A percentile compares a stretch with the other conserved stretches of the same genome.
Conservation (phyloP, 2,797 vertebrate species). For the Acrocephalus scirpaceus region DNA sequence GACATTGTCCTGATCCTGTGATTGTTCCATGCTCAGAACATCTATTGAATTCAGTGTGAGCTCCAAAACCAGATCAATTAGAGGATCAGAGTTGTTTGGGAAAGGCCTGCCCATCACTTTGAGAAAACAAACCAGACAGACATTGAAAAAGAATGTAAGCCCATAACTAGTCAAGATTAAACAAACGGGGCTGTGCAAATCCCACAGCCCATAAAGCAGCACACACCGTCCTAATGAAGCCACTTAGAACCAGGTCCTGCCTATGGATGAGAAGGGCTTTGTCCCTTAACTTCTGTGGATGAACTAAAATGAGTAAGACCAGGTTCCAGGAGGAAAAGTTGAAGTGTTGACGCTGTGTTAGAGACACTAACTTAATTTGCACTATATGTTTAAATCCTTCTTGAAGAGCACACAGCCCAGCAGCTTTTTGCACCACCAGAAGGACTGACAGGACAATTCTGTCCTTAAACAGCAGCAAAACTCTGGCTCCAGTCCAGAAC, state of each 20-base stretch:
- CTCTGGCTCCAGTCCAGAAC: background rate
- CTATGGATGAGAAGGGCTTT: background rate
- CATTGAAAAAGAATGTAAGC: constrained; percentile 11
- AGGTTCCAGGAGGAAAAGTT: background rate
- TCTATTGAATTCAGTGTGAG: constrained; percentile 15
- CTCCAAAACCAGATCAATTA: constrained; percentile 52
- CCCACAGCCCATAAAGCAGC: background rate
- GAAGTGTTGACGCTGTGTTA: background rate
- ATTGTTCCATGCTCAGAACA: constrained; percentile 10
- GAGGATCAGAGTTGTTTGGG: constrained; percentile 45
- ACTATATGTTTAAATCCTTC: background rate
- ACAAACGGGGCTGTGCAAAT: constrained; percentile 1
- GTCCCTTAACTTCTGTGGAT: background rate
- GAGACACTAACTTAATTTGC: background rate
- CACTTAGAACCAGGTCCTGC: background rate
- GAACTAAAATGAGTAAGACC: background rate
- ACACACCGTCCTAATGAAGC: background rate
- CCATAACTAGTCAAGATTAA: constrained; percentile 18
- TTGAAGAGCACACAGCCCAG: background rate
- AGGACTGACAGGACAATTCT: background rate
- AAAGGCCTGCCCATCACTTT: constrained; percentile 33
- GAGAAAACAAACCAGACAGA: constrained; percentile 33
- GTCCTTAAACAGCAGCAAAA: background rate
- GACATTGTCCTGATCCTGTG: constrained; percentile 33
- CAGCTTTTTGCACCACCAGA: background rate